Evolutionary conservation across 2,113 vertebrate genomes (phyloP), one percentile per base, ranked within the genome.

Genomic region (Hydropotes inermis): DNA sequence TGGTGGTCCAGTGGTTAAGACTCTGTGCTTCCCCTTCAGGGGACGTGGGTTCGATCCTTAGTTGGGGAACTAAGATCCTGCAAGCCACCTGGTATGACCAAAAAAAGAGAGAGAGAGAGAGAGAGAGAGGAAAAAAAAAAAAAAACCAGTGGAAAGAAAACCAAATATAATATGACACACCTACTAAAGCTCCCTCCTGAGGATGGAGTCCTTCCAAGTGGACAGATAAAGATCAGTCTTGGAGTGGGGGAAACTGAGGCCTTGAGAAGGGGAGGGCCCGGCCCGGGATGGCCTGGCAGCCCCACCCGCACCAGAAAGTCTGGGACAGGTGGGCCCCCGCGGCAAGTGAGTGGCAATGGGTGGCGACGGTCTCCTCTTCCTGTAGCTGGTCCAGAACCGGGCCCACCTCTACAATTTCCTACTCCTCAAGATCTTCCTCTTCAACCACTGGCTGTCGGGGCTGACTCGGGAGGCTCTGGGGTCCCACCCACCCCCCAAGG

Each of bases 401-500:
- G 6, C 23, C 4, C 61, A 95, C 50, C 61, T 98, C 60, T 98
- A 98, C 19, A 54, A 76, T 16, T 89, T 97, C 30, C 94, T 98
- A 70, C 94, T 97, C 5, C 70, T 98, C 52, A 98, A 97, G 97
- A 97, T 97, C 39, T 8, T 52, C 13, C 8, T 85, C 70, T 98
- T 98, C 88, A 97, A 97, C 78, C 57, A 45, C 55, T 97, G 97
- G 98, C 93, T 98, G 52, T 33, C 2, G 1, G 96, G 86, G 43
- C 83, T 98, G 93, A 55, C 79, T 52, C 94, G 14, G 86, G 89
- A 98, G 93, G 98, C 97, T 9, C 45, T 27, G n/a, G 97, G 92
- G 4, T 50, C 88, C 57, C 8, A 1, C 39, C 43, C 13, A 2
- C 10, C 19, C 9, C 12, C 25, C 0, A 33, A 15, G 12, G 21